Evolutionary conservation across 2,888 invertebrate genomes (phyloP).

Genomic region (Pyrocoelia pectoralis): DNA sequence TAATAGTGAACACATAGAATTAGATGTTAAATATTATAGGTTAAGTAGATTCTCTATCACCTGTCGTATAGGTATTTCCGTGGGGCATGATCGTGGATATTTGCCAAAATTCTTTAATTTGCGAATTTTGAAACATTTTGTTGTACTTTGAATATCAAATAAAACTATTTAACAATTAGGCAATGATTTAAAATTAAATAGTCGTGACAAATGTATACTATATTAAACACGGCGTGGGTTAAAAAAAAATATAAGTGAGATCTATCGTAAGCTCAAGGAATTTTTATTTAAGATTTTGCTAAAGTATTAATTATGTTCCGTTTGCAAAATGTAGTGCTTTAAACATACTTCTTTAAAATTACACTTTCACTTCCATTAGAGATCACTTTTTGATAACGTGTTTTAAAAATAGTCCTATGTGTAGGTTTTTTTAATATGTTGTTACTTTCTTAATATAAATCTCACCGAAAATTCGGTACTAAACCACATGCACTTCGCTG

Average conservation of each 20-base stretch:
- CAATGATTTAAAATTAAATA: conserved; percentile 36
- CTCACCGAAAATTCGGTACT: conserved; percentile 35
- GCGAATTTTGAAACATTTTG: conserved; percentile 22
- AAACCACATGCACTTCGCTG: conserved; percentile 49
- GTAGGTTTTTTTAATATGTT: background rate
- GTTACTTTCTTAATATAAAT: conserved; percentile 1
- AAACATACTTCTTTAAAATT: background rate
- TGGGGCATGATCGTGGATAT: conserved; percentile 25
- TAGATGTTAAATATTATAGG: conserved; percentile 27
- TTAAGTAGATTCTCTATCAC: conserved; percentile 31
- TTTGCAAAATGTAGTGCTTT: background rate
- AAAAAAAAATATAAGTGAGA: conserved; percentile 27
- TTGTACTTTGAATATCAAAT: conserved; percentile 29
- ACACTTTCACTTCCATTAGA: conserved; percentile 2
- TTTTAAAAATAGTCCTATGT: background rate
- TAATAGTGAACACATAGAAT: conserved; percentile 6
- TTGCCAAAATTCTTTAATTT: conserved; percentile 25
- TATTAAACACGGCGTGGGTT: conserved; percentile 35
- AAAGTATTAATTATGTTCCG: background rate
- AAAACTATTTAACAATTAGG: conserved; percentile 31
- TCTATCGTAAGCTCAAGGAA: conserved; percentile 17
- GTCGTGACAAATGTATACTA: conserved; percentile 33
- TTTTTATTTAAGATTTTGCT: conserved; percentile 7
- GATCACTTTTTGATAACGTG: conserved; percentile 2
- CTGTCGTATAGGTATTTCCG: conserved; percentile 33